Evolutionary conservation across 2,888 invertebrate genomes (phyloP).

Genomic region (Platycheirus rosarum): DNA sequence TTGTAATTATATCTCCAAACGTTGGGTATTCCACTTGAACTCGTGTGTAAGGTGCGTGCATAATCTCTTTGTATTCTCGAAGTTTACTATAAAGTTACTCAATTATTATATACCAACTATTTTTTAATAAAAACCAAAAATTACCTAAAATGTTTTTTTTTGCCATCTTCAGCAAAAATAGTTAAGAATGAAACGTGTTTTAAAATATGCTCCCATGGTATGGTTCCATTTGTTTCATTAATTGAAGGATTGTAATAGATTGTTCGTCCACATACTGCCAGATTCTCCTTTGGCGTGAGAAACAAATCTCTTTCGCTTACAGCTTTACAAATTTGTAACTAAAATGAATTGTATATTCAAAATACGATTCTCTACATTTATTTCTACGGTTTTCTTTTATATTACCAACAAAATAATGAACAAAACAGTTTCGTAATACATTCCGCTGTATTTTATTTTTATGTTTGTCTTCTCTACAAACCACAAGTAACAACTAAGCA

Average conservation of each 20-base stretch:
- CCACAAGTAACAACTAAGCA: conserved; percentile 56
- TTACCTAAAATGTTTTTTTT: conserved; percentile 79
- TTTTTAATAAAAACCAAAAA: conserved; percentile 13
- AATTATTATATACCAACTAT: too few species aligned
- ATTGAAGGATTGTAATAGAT: conserved; percentile 78
- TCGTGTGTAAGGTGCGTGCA: conserved; percentile 78
- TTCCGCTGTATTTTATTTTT: conserved; percentile 24
- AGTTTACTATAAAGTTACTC: conserved; percentile 75
- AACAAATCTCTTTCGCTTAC: conserved; percentile 80
- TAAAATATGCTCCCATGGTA: conserved; percentile 87
- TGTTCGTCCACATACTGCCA: conserved; percentile 79
- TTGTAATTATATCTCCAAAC: conserved; percentile 86
- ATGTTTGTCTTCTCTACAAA: conserved; percentile 45
- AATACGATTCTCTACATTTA: not conserved
- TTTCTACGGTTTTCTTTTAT: not conserved
- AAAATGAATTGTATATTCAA: conserved; percentile 27
- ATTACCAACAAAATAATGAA: conserved; percentile 50
- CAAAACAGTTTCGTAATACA: conserved; percentile 26
- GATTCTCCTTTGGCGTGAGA: conserved; percentile 79
- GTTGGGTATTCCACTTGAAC: conserved; percentile 78
- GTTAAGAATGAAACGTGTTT: conserved; percentile 87
- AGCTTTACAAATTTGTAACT: conserved; percentile 63
- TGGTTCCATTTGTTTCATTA: conserved; percentile 57
- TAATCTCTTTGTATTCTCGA: conserved; percentile 79
- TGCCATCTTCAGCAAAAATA: conserved; percentile 81